Conservation (phyloP, 2,113 vertebrate species). For the Tricholaema leucomelas region DNA sequence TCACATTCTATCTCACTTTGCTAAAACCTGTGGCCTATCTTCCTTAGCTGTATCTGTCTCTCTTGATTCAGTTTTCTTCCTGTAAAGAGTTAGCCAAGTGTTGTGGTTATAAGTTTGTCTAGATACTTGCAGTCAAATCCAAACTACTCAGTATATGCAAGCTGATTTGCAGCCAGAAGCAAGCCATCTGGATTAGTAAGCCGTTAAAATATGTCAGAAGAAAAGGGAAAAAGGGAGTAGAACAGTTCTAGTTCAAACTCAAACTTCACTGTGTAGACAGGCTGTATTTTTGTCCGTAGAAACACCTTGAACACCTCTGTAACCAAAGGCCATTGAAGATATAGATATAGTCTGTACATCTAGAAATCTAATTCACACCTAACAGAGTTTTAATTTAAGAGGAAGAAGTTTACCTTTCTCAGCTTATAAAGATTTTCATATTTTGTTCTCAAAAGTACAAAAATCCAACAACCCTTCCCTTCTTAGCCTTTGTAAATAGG, state of each 20-base stretch:
- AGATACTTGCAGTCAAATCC: background rate
- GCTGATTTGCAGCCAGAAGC: background rate
- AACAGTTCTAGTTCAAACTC: background rate
- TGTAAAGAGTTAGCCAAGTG: background rate
- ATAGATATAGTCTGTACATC: background rate
- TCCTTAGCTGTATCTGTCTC: background rate
- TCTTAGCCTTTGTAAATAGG: background rate
- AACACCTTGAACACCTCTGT: background rate
- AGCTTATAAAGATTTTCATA: background rate
- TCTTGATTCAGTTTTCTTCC: background rate
- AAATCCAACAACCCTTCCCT: constrained; percentile 7
- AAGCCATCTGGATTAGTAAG: background rate
- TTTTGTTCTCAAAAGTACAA: background rate
- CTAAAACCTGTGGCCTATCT: background rate
- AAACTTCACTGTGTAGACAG: background rate
- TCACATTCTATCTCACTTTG: background rate
- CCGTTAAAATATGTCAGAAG: background rate
- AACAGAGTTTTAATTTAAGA: background rate
- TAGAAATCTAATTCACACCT: background rate
- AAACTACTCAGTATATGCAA: background rate
- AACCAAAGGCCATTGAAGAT: background rate
- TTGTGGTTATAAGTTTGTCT: background rate
- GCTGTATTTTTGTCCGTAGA: background rate
- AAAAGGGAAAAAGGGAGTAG: background rate
- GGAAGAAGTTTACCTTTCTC: background rate